phyloP scores from a whole-genome alignment of 2,797 vertebrate genomes.

The Clarias laeviceps region DNA sequence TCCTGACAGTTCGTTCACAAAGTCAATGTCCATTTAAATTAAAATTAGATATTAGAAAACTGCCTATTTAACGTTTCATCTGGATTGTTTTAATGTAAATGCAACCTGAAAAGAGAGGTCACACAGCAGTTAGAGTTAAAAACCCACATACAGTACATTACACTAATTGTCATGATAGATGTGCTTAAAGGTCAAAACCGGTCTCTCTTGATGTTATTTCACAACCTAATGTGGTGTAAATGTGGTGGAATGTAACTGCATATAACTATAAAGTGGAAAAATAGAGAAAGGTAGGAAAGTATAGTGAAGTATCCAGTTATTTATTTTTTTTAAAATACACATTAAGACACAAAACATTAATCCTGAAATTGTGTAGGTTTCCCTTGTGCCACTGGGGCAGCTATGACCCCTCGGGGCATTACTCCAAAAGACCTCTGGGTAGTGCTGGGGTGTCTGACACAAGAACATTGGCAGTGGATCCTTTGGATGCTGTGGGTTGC shows the following conservation, averaged over 20 bases:
- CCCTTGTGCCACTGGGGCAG: too few relatives aligned
- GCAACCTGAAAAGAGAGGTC: neutral
- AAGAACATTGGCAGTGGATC: too few relatives aligned
- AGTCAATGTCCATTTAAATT: neutral
- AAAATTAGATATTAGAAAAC: neutral
- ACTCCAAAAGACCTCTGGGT: too few relatives aligned
- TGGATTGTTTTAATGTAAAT: neutral
- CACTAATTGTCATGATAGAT: neutral
- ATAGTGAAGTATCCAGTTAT: neutral
- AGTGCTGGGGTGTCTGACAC: too few relatives aligned
- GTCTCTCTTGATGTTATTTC: neutral
- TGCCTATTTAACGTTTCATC: neutral
- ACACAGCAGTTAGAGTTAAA: neutral
- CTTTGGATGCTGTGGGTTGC: too few relatives aligned
- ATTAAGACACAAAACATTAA: too few relatives aligned
- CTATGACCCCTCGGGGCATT: too few relatives aligned
- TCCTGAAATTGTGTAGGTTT: too few relatives aligned
- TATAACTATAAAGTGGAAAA: neutral
- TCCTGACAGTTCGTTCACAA: neutral
- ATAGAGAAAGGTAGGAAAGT: neutral
- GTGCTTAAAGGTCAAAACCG: neutral
- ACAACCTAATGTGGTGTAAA: neutral
- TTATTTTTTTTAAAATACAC: neutral
- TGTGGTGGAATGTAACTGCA: neutral
- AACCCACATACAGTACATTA: neutral